phyloP scores from a whole-genome alignment of 2,888 invertebrate genomes.

The Diaphora mendica region DNA sequence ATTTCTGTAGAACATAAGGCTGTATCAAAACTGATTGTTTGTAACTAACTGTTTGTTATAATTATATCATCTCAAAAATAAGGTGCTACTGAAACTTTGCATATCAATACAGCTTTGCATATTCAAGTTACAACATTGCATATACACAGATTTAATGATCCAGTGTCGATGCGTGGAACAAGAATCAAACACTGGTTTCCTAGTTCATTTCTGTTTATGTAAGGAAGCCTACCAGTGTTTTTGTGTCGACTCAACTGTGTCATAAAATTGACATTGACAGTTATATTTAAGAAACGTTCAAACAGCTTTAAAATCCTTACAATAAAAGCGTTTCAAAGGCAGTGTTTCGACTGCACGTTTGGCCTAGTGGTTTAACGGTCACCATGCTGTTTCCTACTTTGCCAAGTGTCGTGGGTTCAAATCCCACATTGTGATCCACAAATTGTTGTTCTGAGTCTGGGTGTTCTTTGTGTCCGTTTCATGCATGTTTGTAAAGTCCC shows the following conservation, averaged over 20 bases:
- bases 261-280: neutral
- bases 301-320: neutral
- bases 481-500: too few relatives aligned
- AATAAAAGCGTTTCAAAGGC: neutral
- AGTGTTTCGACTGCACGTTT: too few relatives aligned
- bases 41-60: neutral
- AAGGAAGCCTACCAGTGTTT: neutral
- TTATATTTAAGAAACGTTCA: neutral
- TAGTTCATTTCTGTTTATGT: neutral
- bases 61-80: neutral
- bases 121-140: neutral
- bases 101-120: neutral
- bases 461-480: too few relatives aligned
- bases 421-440: too few relatives aligned
- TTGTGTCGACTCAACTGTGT: neutral
- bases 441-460: too few relatives aligned
- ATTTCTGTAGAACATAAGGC: slow-evolving; percentile 11
- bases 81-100: neutral
- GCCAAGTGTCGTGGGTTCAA: too few relatives aligned
- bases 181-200: neutral
- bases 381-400: too few relatives aligned
- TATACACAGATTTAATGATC: neutral
- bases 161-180: neutral
- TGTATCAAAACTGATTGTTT: neutral
- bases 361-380: too few relatives aligned